Evolutionary conservation across 2,113 vertebrate genomes (phyloP).

Genomic region (Felis chaus): DNA sequence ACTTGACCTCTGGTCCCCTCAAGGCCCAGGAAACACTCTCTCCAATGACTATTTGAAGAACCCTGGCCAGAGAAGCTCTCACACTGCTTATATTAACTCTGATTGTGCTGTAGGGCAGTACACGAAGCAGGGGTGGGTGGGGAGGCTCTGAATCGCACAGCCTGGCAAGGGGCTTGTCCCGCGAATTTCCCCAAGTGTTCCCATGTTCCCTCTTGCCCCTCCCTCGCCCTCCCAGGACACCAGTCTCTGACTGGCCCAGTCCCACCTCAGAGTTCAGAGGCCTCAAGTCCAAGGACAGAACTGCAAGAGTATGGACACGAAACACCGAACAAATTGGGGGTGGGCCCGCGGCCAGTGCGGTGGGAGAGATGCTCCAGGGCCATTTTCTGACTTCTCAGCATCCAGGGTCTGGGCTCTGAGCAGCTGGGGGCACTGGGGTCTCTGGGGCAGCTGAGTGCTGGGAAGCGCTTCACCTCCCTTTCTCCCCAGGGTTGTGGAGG

Average conservation of each 20-base stretch:
- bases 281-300: constrained; percentile 68
- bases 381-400: neutral
- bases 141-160: neutral
- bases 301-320: constrained; percentile 72
- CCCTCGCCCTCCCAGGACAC: neutral
- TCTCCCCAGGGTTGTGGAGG: neutral
- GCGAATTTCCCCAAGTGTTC: neutral
- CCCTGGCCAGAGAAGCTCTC: constrained; percentile 11
- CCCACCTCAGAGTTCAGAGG: constrained; percentile 46
- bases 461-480: neutral
- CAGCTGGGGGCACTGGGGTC: neutral
- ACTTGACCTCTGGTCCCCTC: neutral
- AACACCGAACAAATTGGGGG: constrained; percentile 66
- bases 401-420: neutral
- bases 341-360: neutral
- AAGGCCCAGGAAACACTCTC: neutral
- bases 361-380: neutral
- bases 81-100: constrained; percentile 30
- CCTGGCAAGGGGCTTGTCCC: neutral
- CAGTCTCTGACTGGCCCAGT: constrained; percentile 5
- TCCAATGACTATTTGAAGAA: neutral
- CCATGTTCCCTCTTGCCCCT: neutral
- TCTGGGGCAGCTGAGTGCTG: neutral
- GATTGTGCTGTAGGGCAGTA: constrained; percentile 38
- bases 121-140: neutral